Percentiles rank a stretch among this genome's conserved stretches.
Evolutionary conservation across 2,888 invertebrate species (phyloP).

Genomic region (Penaeus monodon): DNA sequence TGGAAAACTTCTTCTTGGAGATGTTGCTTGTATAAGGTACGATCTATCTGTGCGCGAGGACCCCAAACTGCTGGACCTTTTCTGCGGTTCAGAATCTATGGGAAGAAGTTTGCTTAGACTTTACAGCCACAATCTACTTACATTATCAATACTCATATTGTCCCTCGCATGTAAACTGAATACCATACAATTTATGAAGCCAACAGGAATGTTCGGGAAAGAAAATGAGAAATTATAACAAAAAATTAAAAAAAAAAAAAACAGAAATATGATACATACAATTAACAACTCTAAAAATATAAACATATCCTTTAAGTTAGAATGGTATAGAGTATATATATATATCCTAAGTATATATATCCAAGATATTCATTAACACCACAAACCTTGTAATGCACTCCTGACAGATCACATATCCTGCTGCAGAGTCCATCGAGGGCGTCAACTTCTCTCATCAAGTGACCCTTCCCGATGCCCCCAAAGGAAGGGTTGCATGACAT

Average conservation of each 20-base stretch:
- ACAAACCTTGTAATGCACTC: conserved; percentile 81
- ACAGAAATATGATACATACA: too few species aligned
- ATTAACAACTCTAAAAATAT: too few species aligned
- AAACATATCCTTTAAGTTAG: too few species aligned
- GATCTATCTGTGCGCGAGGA: conserved; percentile 87
- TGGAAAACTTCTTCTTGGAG: conserved; percentile 80
- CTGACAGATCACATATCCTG: conserved; percentile 84
- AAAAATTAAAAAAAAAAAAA: too few species aligned
- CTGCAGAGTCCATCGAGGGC: conserved; percentile 88
- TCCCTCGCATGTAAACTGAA: too few species aligned
- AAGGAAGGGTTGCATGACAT: conserved; percentile 96
- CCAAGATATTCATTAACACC: neutral
- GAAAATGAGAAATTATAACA: too few species aligned
- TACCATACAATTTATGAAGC: too few species aligned
- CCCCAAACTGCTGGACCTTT: conserved; percentile 94
- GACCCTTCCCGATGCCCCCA: conserved; percentile 92
- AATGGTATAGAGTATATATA: neutral
- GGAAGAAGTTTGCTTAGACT: neutral
- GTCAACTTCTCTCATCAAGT: conserved; percentile 87
- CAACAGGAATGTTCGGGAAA: too few species aligned
- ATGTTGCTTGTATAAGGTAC: conserved; percentile 81
- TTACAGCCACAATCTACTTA: too few species aligned
- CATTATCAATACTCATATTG: too few species aligned
- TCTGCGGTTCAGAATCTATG: conserved; percentile 79
- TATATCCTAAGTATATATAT: neutral